Evolutionary conservation across 1,140 invertebrate genomes (phyloP), one percentile per base, ranked within the genome.

Genomic region (Geopemphigus sp.): DNA sequence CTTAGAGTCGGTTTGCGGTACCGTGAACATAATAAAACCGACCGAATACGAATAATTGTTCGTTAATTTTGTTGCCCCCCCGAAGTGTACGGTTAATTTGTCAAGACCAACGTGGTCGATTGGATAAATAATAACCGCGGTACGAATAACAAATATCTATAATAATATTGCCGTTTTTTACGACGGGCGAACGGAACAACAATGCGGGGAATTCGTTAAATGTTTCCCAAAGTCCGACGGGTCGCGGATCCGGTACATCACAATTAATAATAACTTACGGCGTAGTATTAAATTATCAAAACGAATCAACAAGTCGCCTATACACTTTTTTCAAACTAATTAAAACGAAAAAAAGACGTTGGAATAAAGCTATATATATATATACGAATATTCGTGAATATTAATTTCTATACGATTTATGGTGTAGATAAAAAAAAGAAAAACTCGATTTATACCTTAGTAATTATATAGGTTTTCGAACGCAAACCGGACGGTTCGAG

Each of bases 211-310:
- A 45, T 22, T n/a, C 63, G 14, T 29, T 14, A 39, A 66, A 66
- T 39, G 12, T 39, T 66, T 39, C 39, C n/a, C 12, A 39, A 66
- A 19, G 61, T 19, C n/a, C 29, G 29, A 64, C 29, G 61, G 2
- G 32, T 64, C 50, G n/a, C n/a, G 29, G 61, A 39, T 66, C 32
- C 63, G 63, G 63, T 45, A 66, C 26, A 26, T 64, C 29, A n/a
- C 32, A 64, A 64, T 64, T 64, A 64, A 11, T 64, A 64, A 64
- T 64, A 64, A 64, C 19, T 32, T 64, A 64, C 61, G 10, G 1
- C 6, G 29, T 64, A n/a, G n/a, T 10, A 64, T 29, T 29, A 19
- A 32, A 64, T 39, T 64, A 64, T n/a, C 61, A 19, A 32, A 64
- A 64, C 29, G 32, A 39, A 64, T 32, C 10, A 64, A 39, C 61